Conservation (phyloP, 2,888 invertebrate species). For the Dolichomitus sp. region DNA sequence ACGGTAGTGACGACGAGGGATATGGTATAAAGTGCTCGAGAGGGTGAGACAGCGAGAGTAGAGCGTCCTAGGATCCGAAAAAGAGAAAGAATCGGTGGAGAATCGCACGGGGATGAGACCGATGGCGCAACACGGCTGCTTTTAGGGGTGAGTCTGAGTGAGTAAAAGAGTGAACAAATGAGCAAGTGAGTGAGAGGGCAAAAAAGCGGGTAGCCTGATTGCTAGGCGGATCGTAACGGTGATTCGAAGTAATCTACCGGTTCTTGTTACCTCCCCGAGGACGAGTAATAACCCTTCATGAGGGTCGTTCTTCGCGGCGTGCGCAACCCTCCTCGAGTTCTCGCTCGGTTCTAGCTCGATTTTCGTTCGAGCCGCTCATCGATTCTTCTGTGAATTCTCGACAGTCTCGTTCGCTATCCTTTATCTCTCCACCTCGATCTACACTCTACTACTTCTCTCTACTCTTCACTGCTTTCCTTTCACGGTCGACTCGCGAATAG, state of each 20-base stretch:
- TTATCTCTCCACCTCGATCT: constrained; percentile 33
- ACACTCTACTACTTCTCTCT: constrained; percentile 29
- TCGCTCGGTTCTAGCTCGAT: constrained; percentile 57
- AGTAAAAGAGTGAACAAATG: constrained; percentile 55
- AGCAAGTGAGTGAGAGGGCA: constrained; percentile 42
- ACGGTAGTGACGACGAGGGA: constrained; percentile 51
- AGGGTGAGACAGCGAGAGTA: constrained; percentile 51
- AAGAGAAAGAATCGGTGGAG: constrained; percentile 56
- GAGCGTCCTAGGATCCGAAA: constrained; percentile 14
- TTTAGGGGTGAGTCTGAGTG: constrained; percentile 53
- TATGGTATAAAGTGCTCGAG: constrained; percentile 42
- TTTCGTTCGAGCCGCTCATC: constrained; percentile 67
- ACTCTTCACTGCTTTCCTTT: constrained; percentile 46
- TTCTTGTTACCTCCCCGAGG: constrained; percentile 83
- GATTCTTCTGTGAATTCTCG: constrained; percentile 65
- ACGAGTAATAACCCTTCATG: constrained; percentile 84
- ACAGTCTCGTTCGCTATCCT: constrained; percentile 51
- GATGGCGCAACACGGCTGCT: constrained; percentile 55
- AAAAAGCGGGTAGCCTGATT: constrained; percentile 77
- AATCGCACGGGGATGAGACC: constrained; percentile 57
- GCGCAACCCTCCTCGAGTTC: constrained; percentile 62
- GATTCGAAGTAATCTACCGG: constrained; percentile 83
- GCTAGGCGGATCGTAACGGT: constrained; percentile 83
- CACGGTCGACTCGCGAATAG: constrained; percentile 44
- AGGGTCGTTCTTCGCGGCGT: constrained; percentile 77